Base-by-base conservation (phyloP, 2,113 vertebrate genomes). In the Smithornis capensis region DNA sequence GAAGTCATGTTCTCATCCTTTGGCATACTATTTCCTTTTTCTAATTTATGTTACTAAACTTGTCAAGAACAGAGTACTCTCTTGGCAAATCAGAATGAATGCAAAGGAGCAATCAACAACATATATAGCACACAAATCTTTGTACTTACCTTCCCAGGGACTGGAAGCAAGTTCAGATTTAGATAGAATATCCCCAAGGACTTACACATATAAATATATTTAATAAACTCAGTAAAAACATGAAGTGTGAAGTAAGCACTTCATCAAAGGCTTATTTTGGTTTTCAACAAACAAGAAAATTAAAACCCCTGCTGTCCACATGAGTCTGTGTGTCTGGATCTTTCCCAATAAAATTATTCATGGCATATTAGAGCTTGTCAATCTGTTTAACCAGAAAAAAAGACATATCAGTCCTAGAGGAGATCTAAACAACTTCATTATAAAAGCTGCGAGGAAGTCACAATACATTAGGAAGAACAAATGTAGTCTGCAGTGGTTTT, bases 261-360 rank as follows among this genome's bases (percentile, higher is more conserved):
- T 95, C 44, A 95, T 90, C 92, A 94, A 82, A 94, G 45, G 64
- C 84, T 92, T 84, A 94, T 91, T 94, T 84, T 69, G 42, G 56
- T 91, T 96, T 94, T 89, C 90, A 92, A 29, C 85, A 92, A 96
- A 91, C 40, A 91, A 59, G 77, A 92, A 91, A 96, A 96, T 93
- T 81, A 92, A 95, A 95, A 90, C 77, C 82, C 53, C 62, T 82
- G 89, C 70, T 96, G 65, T 82, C 78, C 83, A 86, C 76, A 56
- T 47, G 52, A 82, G 79, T 75, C 67, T 90, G 6, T 40, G 38
- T 59, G 62, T 80, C 87, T 87, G 81, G 40, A 71, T 92, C 47
- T 87, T 94, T 89, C 49, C 25, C 64, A 49, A 62, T 76, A 94
- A 96, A 87, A 83, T 86, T 79, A 75, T 92, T 82, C 91, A 70